Base-by-base conservation (phyloP, 2,113 vertebrate species). In the Mormyrus iriodes region DNA sequence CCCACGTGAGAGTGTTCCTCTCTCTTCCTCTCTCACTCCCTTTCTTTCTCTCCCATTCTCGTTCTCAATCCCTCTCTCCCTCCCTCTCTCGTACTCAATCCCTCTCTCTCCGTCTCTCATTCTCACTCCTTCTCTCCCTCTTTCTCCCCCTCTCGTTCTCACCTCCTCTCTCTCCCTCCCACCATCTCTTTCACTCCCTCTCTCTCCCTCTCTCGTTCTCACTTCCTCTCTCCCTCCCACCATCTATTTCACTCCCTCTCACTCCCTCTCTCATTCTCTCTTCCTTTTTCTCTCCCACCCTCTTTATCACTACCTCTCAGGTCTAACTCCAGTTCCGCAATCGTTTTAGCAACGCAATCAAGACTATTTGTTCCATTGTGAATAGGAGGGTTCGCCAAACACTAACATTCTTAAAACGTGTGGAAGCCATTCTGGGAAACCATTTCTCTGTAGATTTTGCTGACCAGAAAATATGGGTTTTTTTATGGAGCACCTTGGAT, bases 1-100 rank as follows among this genome's bases (percentile, higher is more conserved):
- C 90, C 86, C 90, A 85, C 87, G 88, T 88, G 88, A 48, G 83
- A 12, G 1, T 35, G 5, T 19, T 42, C 35, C 35, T 42, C 17
- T 17, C 73, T 76, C 73, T 10, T 3, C 31, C 73, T 42, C 61
- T 31, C n/a, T 12, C 15, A 3, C 51, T 3, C 58, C n/a, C 49
- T 1, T 7, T 61, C 24, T 55, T 17, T 55, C 53, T 21, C 52
- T 53, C 17, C 24, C 24, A 7, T 21, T 61, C 55, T 24, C 8
- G 7, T 61, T 61, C 55, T n/a, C 55, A n/a, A 24, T 1, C 15
- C 52, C 52, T 53, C 52, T 21, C 53, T 21, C 15, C 4, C 15
- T 21, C 52, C 17, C 52, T 17, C 52, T 21, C 17, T 17, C 0
- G 4, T 19, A 21, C 19, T 55, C 17, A 19, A 0, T 53, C 17